A percentile compares a stretch with the other conserved stretches of the same genome.
phyloP scores from a whole-genome alignment of 2,113 vertebrate species.

The Nesogale talazaci region DNA sequence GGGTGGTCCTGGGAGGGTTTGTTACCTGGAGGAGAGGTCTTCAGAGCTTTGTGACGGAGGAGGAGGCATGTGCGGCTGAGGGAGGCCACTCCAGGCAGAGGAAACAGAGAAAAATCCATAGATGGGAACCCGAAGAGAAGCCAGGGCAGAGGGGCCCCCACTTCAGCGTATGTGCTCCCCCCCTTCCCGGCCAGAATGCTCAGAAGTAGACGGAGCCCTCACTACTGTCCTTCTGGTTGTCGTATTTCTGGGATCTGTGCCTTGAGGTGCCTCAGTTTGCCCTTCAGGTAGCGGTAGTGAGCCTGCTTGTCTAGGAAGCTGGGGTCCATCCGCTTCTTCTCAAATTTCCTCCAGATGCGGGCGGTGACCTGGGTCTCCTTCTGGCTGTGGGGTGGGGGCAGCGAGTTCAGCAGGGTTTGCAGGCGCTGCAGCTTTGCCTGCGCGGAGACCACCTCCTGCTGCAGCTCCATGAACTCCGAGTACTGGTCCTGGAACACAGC shows the following conservation, averaged over 20 bases:
- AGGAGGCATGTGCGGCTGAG: too few species aligned
- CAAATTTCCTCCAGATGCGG: slow-evolving; percentile 78
- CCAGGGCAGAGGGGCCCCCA: rapidly evolving
- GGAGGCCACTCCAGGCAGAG: too few species aligned
- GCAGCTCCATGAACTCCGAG: slow-evolving; percentile 90
- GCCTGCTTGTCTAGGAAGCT: slow-evolving; percentile 88
- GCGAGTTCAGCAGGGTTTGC: slow-evolving; percentile 80
- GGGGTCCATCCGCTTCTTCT: slow-evolving; percentile 88
- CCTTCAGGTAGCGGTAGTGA: slow-evolving; percentile 91
- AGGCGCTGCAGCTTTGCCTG: slow-evolving; percentile 83
- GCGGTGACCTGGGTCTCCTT: slow-evolving; percentile 76
- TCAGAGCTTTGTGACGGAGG: not conserved
- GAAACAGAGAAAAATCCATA: not conserved
- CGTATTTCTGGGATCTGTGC: slow-evolving; percentile 89
- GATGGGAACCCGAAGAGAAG: not conserved
- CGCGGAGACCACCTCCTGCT: slow-evolving; percentile 81
- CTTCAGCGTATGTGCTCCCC: not conserved
- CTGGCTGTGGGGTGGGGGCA: slow-evolving; percentile 81
- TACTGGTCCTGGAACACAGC: slow-evolving; percentile 94
- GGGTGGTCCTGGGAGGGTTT: not conserved
- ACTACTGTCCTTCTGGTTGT: not conserved
- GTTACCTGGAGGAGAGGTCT: not conserved
- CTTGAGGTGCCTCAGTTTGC: slow-evolving; percentile 94
- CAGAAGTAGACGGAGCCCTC: slow-evolving; percentile 71
- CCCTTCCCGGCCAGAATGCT: not conserved